Evolutionary conservation across 1,140 invertebrate genomes (phyloP), one percentile per base, ranked within the genome.

Genomic region (Nixonia krombeini): DNA sequence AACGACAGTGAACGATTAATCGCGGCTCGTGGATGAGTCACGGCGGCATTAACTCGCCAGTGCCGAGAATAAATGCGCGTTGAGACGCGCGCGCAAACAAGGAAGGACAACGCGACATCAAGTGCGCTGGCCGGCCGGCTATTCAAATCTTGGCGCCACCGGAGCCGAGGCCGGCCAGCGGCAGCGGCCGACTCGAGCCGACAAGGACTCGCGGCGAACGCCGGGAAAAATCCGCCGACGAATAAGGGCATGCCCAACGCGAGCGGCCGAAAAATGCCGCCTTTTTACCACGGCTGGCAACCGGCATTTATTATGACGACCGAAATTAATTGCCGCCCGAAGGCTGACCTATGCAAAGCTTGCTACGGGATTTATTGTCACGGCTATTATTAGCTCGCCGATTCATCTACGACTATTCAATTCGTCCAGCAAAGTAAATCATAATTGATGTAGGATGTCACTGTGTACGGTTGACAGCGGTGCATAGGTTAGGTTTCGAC

Each of bases 1-100:
- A 31, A 10, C 29, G 29, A 31, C 29, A 31, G 29, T 31, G 29
- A 31, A 31, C 29, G 29, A 31, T 31, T 31, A 31, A 31, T 31
- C 29, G 29, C 29, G 29, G 9, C 29, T 31, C 29, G 29, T 10
- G 29, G 9, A 31, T 31, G 29, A 31, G 3, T 31, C 29, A 31
- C 29, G 29, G 9, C 29, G 29, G 12, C 29, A 31, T 31, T 31
- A 31, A 4, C 3, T 3, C 2, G 29, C 9, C 9, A n/a, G 29
- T 31, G 29, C 3, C 29, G 9, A n/a, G 9, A 31, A 31, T n/a
- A 31, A 31, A n/a, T n/a, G 25, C 9, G 4, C 25, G 4, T 26
- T 26, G 25, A 26, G 9, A 5, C 25, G 4, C 9, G 25, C n/a
- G n/a, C n/a, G n/a, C n/a, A 31, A 8, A 21, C 2, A 31, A 31